A percentile compares a stretch with the other conserved stretches of the same genome.
Evolutionary conservation across 2,113 vertebrate genomes (phyloP).

Genomic region (Hippocampus comes): DNA sequence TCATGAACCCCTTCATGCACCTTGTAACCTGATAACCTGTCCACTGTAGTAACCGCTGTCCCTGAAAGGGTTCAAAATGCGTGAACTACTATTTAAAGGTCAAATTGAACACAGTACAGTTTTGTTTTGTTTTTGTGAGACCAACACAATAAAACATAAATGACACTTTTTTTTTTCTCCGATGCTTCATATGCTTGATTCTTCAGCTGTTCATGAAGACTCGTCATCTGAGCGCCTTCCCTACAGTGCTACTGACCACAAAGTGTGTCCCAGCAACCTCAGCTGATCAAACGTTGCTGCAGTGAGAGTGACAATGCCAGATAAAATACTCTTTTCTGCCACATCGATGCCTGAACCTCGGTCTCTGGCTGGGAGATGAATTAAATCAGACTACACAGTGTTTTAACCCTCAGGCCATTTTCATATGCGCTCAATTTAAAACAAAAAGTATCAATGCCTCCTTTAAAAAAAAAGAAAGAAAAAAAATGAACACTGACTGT

Average conservation of each 20-base stretch:
- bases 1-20: background rate
- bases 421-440: constrained; percentile 32
- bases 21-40: too few species aligned
- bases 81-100: too few species aligned
- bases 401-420: constrained; percentile 62
- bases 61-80: too few species aligned
- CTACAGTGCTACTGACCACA: constrained; percentile 60
- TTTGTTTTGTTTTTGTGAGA: background rate
- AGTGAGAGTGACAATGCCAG: constrained; percentile 63
- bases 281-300: constrained; percentile 49
- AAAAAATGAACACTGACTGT: constrained; percentile 49
- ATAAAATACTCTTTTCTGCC: constrained; percentile 67
- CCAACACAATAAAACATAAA: background rate
- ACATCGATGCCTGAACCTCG: constrained; percentile 46
- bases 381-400: constrained; percentile 66
- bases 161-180: background rate
- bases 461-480: constrained; percentile 38
- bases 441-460: constrained; percentile 40
- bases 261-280: constrained; percentile 54
- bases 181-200: constrained; percentile 16
- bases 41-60: too few species aligned
- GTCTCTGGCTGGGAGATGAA: constrained; percentile 58
- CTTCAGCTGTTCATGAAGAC: constrained; percentile 26
- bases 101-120: too few species aligned
- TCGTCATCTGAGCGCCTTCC: constrained; percentile 34